Percentiles rank a stretch among this genome's conserved stretches.
Conservation (phyloP, 23 tunicate genomes). For the Diplosoma virens region DNA sequence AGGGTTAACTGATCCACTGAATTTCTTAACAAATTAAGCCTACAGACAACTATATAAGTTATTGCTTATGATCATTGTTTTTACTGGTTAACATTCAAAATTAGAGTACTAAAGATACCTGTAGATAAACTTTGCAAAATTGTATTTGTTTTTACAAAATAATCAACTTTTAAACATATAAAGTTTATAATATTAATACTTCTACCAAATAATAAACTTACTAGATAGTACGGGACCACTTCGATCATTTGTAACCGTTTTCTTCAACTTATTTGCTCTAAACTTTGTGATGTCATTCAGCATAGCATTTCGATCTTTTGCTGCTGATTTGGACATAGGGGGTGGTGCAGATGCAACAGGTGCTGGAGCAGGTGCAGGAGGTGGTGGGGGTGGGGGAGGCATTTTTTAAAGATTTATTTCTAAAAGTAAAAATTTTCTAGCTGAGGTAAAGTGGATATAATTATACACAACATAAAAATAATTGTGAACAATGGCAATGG, state of each 20-base stretch:
- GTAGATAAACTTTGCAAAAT: too few species aligned
- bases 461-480: background rate
- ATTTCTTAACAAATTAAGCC: too few species aligned
- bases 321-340: slow-evolving; percentile 46
- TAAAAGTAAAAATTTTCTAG: background rate
- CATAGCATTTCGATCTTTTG: slow-evolving; percentile 62
- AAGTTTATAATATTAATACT: background rate
- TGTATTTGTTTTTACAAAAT: background rate
- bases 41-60: too few species aligned
- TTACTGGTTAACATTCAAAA: too few species aligned
- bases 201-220: slow-evolving; percentile 1
- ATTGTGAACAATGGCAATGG: too few species aligned
- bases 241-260: slow-evolving; percentile 71
- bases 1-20: too few species aligned
- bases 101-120: too few species aligned
- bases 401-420: background rate
- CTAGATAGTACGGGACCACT: slow-evolving; percentile 61
- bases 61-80: too few species aligned
- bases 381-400: slow-evolving; percentile 79
- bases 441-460: background rate
- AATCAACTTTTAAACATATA: background rate
- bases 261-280: slow-evolving; percentile 68
- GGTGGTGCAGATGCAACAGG: slow-evolving; percentile 48
- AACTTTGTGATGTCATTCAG: slow-evolving; percentile 67
- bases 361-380: slow-evolving; percentile 54